Conservation (phyloP, 2,113 vertebrate genomes). For the Entomyzon cyanotis region DNA sequence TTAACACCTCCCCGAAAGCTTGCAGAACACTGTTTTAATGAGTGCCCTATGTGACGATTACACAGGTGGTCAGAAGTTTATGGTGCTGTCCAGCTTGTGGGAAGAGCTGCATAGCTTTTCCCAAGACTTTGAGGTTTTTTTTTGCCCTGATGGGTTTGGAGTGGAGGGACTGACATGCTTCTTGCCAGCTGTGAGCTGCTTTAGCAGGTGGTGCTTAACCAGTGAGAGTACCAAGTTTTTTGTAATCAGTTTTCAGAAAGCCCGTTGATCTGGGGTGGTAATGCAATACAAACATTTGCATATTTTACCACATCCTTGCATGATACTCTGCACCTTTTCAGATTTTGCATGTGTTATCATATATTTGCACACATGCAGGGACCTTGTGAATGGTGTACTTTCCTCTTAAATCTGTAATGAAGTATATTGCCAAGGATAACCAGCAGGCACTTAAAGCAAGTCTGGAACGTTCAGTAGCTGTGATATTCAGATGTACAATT, state of each 20-base stretch:
- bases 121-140: not conserved
- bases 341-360: not conserved
- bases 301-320: not conserved
- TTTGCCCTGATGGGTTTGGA: not conserved
- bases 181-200: not conserved
- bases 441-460: not conserved
- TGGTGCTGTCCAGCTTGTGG: not conserved
- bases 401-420: not conserved
- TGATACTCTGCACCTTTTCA: not conserved
- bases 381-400: not conserved
- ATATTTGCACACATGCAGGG: not conserved
- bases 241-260: not conserved
- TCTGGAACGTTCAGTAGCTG: not conserved
- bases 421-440: not conserved
- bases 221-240: not conserved
- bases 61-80: not conserved
- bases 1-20: not conserved
- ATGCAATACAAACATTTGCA: not conserved
- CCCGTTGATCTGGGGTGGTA: not conserved
- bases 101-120: not conserved
- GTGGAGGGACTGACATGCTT: not conserved
- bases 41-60: rapidly evolving
- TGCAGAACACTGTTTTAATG: not conserved
- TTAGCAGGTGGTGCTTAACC: not conserved
- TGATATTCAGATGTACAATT: not conserved